Evolutionary conservation across 2,888 invertebrate species (phyloP).

Genomic region (Zootermopsis nevadensis): DNA sequence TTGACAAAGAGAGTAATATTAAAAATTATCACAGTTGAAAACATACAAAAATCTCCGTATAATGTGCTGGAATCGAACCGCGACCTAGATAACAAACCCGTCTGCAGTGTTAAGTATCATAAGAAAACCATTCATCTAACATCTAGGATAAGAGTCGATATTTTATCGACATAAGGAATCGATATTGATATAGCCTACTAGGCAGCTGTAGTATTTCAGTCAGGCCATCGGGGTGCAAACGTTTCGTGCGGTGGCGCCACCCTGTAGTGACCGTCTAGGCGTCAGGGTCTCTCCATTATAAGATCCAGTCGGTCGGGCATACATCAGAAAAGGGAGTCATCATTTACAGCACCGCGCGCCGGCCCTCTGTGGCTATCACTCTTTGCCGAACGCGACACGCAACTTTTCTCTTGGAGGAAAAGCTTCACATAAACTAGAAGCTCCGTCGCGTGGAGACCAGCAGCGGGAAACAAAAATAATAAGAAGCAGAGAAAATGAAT

Average conservation of each 20-base stretch:
- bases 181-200: no score
- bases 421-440: neutral
- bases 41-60: no score
- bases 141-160: no score
- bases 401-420: neutral
- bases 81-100: no score
- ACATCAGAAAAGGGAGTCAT: constrained; percentile 4
- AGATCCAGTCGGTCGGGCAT: neutral
- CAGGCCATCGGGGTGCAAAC: no score
- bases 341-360: constrained; percentile 1
- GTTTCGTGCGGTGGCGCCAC: constrained; percentile 7
- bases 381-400: constrained; percentile 23
- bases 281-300: constrained; percentile 10
- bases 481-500: neutral
- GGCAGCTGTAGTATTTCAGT: no score
- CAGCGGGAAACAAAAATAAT: constrained; percentile 25
- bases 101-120: no score
- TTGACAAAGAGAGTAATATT: no score
- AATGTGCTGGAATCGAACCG: no score
- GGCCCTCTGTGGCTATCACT: constrained; percentile 14
- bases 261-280: constrained; percentile 12
- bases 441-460: neutral
- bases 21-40: no score
- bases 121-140: no score
- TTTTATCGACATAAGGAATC: no score